Evolutionary conservation across 2,797 vertebrate genomes (phyloP).

Genomic region (Lepus oiostolus): DNA sequence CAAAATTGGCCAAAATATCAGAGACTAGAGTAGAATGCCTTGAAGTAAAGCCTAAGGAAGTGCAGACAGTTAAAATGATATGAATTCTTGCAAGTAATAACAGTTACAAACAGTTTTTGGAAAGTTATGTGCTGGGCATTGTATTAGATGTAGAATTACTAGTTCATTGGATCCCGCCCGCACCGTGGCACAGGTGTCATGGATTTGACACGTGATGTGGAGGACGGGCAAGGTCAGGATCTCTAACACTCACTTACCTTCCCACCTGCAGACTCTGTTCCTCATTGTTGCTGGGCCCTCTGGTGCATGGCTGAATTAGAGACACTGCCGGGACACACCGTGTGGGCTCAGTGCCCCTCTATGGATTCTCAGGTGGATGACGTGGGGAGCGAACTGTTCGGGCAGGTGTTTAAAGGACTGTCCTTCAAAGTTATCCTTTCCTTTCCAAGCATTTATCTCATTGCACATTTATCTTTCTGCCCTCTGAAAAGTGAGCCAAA

Average conservation of each 20-base stretch:
- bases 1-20: not conserved
- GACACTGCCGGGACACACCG: not conserved
- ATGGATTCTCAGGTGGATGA: not conserved
- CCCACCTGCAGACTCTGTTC: not conserved
- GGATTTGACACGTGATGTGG: not conserved
- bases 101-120: not conserved
- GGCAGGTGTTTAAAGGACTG: not conserved
- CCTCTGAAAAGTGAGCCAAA: not conserved
- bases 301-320: too few species aligned
- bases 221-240: not conserved
- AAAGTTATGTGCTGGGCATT: not conserved
- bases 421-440: too few species aligned
- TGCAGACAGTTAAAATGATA: not conserved
- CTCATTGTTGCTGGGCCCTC: not conserved
- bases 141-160: not conserved
- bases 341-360: not conserved
- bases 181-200: not conserved
- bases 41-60: not conserved
- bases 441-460: not conserved
- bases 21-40: not conserved
- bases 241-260: not conserved
- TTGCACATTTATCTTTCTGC: not conserved
- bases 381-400: not conserved
- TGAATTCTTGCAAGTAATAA: not conserved
- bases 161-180: not conserved